Percentiles rank a stretch among this genome's conserved stretches.
Conservation (phyloP, 1,140 invertebrate species). For the Ridgeia piscesae region DNA sequence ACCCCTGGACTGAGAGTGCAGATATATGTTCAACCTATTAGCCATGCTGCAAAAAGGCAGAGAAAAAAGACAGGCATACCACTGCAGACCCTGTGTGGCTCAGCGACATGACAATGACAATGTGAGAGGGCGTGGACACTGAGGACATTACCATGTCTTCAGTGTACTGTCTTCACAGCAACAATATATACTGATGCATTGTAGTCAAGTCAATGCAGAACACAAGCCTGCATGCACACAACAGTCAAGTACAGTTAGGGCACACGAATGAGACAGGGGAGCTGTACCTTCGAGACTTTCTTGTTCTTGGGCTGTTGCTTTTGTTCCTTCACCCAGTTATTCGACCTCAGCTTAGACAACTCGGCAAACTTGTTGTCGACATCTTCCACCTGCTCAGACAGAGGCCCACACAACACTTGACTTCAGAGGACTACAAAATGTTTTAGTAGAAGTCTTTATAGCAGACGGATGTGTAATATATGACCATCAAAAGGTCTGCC, state of each 20-base stretch:
- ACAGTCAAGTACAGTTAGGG: too few species aligned
- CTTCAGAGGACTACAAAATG: not conserved
- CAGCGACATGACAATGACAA: not conserved
- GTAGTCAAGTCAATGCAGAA: too few species aligned
- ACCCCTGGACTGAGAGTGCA: too few species aligned
- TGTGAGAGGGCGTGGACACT: too few species aligned
- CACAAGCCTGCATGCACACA: too few species aligned
- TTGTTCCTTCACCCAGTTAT: conserved; percentile 44
- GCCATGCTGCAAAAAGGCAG: too few species aligned
- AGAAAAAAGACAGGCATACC: not conserved
- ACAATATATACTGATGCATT: too few species aligned
- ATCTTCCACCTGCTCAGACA: conserved; percentile 48
- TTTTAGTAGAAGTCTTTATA: not conserved
- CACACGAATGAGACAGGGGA: not conserved
- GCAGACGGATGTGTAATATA: too few species aligned
- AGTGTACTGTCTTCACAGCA: too few species aligned
- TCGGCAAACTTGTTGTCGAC: conserved; percentile 48
- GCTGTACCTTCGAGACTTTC: not conserved
- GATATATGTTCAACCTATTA: too few species aligned
- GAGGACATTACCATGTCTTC: not conserved
- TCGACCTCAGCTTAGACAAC: conserved; percentile 40
- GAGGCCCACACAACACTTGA: conserved; percentile 19
- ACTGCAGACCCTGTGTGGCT: not conserved
- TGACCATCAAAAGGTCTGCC: too few species aligned
- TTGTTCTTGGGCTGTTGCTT: conserved; percentile 10